A percentile compares a stretch with the other conserved stretches of the same genome.
Evolutionary conservation across 2,888 invertebrate species (phyloP).

Genomic region (Balanococcus diminutus): DNA sequence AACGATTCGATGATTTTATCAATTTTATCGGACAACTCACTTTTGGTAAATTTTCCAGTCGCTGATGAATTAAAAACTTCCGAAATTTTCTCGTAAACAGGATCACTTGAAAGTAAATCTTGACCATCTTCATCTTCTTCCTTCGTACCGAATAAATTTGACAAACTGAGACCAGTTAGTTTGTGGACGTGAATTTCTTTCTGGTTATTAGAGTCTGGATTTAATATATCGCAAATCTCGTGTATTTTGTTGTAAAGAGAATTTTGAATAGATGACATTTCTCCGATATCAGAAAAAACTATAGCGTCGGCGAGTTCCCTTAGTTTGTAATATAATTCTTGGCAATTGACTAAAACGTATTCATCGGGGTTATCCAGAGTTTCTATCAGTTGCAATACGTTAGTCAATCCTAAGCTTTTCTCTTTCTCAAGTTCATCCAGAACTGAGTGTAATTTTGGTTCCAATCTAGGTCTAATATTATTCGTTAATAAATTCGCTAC

Average conservation of each 20-base stretch:
- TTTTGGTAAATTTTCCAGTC: not conserved
- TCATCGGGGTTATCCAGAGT: not conserved
- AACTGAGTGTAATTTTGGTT: not conserved
- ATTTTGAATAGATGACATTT: not conserved
- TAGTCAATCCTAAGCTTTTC: not conserved
- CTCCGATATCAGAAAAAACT: not conserved
- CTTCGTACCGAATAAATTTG: no score
- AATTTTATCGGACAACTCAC: not conserved
- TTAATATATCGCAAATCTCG: not conserved
- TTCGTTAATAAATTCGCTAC: constrained; percentile 14
- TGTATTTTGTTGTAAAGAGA: constrained; percentile 6
- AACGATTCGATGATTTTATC: not conserved
- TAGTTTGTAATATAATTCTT: constrained; percentile 10
- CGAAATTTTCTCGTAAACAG: not conserved
- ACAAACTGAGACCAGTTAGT: not conserved
- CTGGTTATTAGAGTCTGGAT: not conserved
- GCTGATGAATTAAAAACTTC: not conserved
- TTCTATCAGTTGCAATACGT: not conserved
- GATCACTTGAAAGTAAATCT: not conserved
- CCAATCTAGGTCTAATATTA: not conserved
- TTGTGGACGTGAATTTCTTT: not conserved
- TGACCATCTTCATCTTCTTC: not conserved
- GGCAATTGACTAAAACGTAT: not conserved
- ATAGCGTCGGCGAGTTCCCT: not conserved
- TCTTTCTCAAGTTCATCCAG: not conserved